Percentiles rank a stretch among this genome's conserved stretches.
Conservation (phyloP, 1,140 invertebrate genomes). For the Ganaspis sp. region DNA sequence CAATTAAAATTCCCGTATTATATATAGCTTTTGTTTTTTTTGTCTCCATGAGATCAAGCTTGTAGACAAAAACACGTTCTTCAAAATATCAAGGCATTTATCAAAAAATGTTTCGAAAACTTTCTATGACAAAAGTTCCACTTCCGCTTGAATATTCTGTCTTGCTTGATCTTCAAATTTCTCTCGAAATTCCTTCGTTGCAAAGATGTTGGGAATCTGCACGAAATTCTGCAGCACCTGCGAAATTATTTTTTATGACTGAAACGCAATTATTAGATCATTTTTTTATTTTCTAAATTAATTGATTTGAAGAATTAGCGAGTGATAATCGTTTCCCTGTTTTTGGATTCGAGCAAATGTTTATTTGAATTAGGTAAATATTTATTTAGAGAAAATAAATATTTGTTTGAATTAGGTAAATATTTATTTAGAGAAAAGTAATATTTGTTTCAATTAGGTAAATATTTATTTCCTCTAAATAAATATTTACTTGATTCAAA, state of each 20-base stretch:
- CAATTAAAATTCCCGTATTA: background rate
- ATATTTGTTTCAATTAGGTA: too few species aligned
- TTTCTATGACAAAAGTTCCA: constrained; percentile 72
- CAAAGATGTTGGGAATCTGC: constrained; percentile 82
- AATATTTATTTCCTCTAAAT: too few species aligned
- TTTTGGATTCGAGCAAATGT: too few species aligned
- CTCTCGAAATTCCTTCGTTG: constrained; percentile 79
- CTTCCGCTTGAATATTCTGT: constrained; percentile 79
- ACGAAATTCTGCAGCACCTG: constrained; percentile 81
- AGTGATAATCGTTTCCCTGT: too few species aligned
- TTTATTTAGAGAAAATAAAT: too few species aligned
- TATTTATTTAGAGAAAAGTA: too few species aligned
- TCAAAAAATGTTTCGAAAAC: constrained; percentile 27
- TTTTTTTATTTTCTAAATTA: too few species aligned
- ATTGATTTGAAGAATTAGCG: too few species aligned
- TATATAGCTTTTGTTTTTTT: background rate
- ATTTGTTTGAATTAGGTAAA: too few species aligned
- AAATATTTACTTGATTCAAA: too few species aligned
- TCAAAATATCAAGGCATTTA: constrained; percentile 16
- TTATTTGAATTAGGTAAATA: too few species aligned
- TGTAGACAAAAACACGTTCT: constrained; percentile 5
- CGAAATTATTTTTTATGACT: constrained; percentile 46
- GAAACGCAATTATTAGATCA: background rate
- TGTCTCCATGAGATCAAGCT: background rate
- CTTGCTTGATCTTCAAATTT: constrained; percentile 79